Conservation (phyloP, 1,140 invertebrate species). For the Physella acuta region DNA sequence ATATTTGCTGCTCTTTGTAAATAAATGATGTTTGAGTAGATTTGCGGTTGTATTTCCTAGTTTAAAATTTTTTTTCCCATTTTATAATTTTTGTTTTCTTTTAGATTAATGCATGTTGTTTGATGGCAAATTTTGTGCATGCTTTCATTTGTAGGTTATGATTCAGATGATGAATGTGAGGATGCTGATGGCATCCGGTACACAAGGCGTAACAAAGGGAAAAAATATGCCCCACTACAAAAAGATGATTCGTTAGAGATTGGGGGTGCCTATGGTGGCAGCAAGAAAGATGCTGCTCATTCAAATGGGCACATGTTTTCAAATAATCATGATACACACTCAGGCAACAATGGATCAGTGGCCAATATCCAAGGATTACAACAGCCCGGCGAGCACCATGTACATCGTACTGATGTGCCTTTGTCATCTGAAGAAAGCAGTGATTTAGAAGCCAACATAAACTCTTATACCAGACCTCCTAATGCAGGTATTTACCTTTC, state of each 20-base stretch:
- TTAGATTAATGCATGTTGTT: conserved; percentile 8
- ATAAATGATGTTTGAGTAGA: neutral
- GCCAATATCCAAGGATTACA: neutral
- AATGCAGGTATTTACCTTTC: conserved; percentile 23
- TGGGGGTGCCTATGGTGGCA: conserved; percentile 22
- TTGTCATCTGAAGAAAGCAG: conserved; percentile 25
- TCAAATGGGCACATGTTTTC: conserved; percentile 19
- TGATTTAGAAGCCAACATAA: conserved; percentile 15
- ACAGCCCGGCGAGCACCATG: conserved; percentile 9
- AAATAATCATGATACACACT: conserved; percentile 18
- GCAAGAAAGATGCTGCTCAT: conserved; percentile 12
- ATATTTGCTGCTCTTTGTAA: neutral
- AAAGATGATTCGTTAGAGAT: conserved; percentile 51
- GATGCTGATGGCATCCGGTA: conserved; percentile 47
- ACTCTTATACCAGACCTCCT: conserved; percentile 16
- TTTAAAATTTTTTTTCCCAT: conserved; percentile 3
- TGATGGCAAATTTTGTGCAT: conserved; percentile 37
- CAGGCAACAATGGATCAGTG: conserved; percentile 15
- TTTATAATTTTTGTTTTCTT: conserved; percentile 16
- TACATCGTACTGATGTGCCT: neutral
- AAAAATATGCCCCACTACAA: conserved; percentile 54
- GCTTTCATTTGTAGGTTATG: conserved; percentile 57
- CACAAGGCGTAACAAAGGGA: conserved; percentile 50
- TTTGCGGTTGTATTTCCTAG: neutral
- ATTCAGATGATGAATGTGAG: conserved; percentile 56